Conservation (phyloP, 2,888 invertebrate species). For the Chromoteleia sp. region DNA sequence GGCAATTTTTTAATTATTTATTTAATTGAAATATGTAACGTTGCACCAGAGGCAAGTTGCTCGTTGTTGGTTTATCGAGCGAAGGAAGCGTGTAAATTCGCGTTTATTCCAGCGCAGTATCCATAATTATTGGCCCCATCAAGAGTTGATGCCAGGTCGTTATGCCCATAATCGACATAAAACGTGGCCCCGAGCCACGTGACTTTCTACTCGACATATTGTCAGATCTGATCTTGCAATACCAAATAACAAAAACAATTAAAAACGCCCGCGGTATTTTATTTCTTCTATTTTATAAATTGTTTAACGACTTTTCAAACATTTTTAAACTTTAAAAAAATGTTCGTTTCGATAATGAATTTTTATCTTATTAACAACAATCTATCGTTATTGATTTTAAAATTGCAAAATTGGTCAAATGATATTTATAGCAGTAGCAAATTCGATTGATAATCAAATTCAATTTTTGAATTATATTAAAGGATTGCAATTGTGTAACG, state of each 20-base stretch:
- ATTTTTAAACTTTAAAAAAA: no score
- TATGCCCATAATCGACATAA: conserved; percentile 56
- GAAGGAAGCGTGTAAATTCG: conserved; percentile 49
- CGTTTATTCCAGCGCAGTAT: conserved; percentile 43
- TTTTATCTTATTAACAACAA: no score
- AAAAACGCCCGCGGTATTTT: no score
- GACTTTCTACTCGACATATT: conserved; percentile 58
- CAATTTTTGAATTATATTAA: no score
- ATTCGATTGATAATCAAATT: no score
- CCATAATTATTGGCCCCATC: conserved; percentile 60
- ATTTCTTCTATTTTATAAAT: no score
- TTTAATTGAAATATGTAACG: conserved; percentile 39
- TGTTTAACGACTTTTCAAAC: no score
- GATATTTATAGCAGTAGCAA: no score
- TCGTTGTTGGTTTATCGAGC: conserved; percentile 35
- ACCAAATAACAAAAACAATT: conserved; percentile 23
- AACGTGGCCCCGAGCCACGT: conserved; percentile 55
- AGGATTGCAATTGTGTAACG: no score
- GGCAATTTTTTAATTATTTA: conserved; percentile 42
- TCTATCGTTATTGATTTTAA: no score
- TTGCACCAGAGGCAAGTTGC: conserved; percentile 13
- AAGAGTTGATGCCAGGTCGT: conserved; percentile 57
- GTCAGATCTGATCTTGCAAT: conserved; percentile 39
- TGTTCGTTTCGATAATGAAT: no score
- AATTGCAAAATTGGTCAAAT: no score